Base-by-base conservation (phyloP, 2,113 vertebrate genomes). In the Protomyctophum bolini region DNA sequence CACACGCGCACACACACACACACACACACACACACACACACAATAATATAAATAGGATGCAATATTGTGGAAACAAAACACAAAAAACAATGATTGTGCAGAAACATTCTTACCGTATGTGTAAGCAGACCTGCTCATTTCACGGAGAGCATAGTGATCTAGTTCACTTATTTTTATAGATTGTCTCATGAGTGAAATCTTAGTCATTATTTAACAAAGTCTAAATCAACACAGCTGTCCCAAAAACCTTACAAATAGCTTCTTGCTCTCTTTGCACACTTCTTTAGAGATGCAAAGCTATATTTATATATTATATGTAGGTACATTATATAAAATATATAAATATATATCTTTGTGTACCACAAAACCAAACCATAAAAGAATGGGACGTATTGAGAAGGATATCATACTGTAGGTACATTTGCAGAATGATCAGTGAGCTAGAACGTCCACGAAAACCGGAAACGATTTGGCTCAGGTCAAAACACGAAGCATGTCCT, bases 401-500 rank as follows among this genome's bases (percentile, higher is more conserved):
- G 1, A 41, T 41, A 41, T 41, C 33, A 41, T 6, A 41, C 57
- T 29, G 8, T 10, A 28, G 8, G 57, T 29, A 10, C 57, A 2
- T 1, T 58, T 28, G 54, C 10, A 45, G 57, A 41, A 83, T 10
- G 68, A 47, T 45, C 33, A 63, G 45, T 9, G 10, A 72, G n/a
- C 49, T 55, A 54, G 51, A 63, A 59, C 8, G 58, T 15, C 8
- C 51, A 14, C n/a, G 67, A 56, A 61, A 2, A 59, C 51, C 41
- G 3, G 33, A 41, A 41, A 41, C 21, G 33, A 41, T 41, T 41
- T 41, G 33, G 33, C 2, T 41, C 33, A 41, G 33, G 33, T 41
- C 33, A 41, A 41, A 10, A 29, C 48, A 52, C 11, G 51, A 54
- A 11, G 85, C 76, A 70, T 78, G 83, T 86, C 86, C 77, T 83